These are phyloP conservation scores for Drosophila atroscutellata DNA, from an alignment of 2,888 invertebrate genomes.

Conservation along the genomic window DNA sequence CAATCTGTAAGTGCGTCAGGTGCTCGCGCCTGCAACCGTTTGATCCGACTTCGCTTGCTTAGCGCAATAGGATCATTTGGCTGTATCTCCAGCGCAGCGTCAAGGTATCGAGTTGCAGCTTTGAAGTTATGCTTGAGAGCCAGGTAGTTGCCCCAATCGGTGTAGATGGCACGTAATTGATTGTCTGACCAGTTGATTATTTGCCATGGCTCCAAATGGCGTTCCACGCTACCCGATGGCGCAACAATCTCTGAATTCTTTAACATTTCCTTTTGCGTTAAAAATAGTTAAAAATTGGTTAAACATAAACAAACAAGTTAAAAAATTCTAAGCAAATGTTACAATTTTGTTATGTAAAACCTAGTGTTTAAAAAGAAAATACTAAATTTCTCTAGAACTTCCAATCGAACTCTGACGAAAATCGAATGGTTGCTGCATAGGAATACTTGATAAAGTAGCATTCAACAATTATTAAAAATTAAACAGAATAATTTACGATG, in stretches of 20 bases:
- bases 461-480: background rate
- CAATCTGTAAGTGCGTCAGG: slow-evolving; percentile 71
- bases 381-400: background rate
- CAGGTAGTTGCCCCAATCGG: slow-evolving; percentile 80
- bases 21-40: slow-evolving; percentile 72
- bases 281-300: slow-evolving; percentile 17
- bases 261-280: slow-evolving; percentile 9
- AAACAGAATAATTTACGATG: background rate
- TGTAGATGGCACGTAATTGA: slow-evolving; percentile 72
- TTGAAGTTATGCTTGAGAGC: slow-evolving; percentile 64
- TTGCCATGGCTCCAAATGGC: slow-evolving; percentile 74
- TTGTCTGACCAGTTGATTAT: slow-evolving; percentile 67
- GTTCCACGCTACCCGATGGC: slow-evolving; percentile 13
- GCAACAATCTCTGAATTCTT: background rate
- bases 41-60: slow-evolving; percentile 70
- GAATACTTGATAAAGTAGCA: background rate
- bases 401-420: slow-evolving; percentile 11
- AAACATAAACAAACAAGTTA: slow-evolving; percentile 10
- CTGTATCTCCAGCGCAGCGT: slow-evolving; percentile 72
- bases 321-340: background rate
- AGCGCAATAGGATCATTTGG: slow-evolving; percentile 62
- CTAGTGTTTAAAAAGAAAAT: slow-evolving; percentile 8
- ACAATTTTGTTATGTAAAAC: slow-evolving; percentile 19
- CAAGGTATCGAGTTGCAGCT: slow-evolving; percentile 68
- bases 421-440: background rate